Evolutionary conservation across 2,888 invertebrate species (phyloP).

Genomic region (Dynastes hyllus): DNA sequence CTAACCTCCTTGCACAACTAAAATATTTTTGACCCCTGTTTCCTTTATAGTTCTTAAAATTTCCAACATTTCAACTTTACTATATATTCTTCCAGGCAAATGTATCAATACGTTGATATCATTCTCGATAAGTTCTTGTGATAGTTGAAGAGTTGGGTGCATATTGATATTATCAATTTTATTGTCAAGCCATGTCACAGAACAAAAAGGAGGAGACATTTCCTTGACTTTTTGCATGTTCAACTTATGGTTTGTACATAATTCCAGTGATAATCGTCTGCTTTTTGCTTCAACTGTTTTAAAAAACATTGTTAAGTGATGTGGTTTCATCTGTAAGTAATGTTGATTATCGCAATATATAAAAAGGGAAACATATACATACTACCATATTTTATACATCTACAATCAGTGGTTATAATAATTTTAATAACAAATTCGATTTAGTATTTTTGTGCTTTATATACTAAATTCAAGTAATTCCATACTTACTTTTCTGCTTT

Average conservation of each 20-base stretch:
- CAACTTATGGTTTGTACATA: conserved; percentile 41
- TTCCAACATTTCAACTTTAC: conserved; percentile 67
- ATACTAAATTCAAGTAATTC: too few relatives aligned
- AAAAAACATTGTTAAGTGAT: conserved; percentile 38
- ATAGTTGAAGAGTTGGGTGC: conserved; percentile 71
- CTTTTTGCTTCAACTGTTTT: conserved; percentile 6
- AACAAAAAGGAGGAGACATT: conserved; percentile 66
- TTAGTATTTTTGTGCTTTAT: too few relatives aligned
- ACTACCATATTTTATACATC: too few relatives aligned
- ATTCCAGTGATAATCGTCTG: conserved; percentile 48
- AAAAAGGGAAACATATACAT: too few relatives aligned
- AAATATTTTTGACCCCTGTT: conserved; percentile 79
- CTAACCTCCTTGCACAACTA: conserved; percentile 85
- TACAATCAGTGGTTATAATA: too few relatives aligned
- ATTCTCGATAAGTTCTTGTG: conserved; percentile 66
- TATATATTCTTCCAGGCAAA: conserved; percentile 74
- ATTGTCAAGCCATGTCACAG: conserved; percentile 67
- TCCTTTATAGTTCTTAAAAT: conserved; percentile 76
- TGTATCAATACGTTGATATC: conserved; percentile 74
- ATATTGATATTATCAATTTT: conserved; percentile 56
- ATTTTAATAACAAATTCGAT: too few relatives aligned
- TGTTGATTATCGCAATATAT: too few relatives aligned
- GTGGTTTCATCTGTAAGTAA: neutral
- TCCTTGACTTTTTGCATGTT: conserved; percentile 35
- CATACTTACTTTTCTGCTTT: too few relatives aligned